Percentiles rank a stretch among this genome's conserved stretches.
These are phyloP conservation scores for Pica pica DNA, from an alignment of 2,113 vertebrate genomes.

Conservation along the genomic window DNA sequence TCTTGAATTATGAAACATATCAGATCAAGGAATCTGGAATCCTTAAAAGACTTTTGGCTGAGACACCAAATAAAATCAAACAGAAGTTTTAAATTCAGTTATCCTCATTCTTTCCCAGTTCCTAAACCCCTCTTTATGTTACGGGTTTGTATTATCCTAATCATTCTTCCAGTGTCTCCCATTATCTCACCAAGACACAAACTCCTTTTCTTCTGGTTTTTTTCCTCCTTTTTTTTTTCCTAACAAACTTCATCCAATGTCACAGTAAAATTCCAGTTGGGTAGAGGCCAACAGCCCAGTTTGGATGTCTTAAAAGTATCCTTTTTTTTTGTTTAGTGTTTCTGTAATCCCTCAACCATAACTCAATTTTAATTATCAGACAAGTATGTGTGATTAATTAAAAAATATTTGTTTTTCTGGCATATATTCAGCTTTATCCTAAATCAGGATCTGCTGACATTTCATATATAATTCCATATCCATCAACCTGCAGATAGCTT, in stretches of 20 bases:
- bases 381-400: not conserved
- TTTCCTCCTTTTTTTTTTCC: not conserved
- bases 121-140: not conserved
- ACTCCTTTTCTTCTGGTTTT: not conserved
- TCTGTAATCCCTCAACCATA: not conserved
- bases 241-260: not conserved
- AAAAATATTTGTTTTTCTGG: not conserved
- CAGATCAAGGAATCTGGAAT: not conserved
- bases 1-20: not conserved
- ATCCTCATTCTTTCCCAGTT: not conserved
- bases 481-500: not conserved
- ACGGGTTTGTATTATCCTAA: not conserved
- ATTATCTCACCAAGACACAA: not conserved
- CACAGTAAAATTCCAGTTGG: not conserved
- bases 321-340: not conserved
- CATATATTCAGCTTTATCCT: not conserved
- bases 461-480: not conserved
- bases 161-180: not conserved
- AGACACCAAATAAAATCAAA: not conserved
- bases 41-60: not conserved
- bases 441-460: not conserved
- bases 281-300: not conserved
- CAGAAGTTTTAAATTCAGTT: not conserved
- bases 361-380: not conserved
- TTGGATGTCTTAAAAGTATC: not conserved